Conservation (phyloP, 2,888 invertebrate genomes). For the Cephonodes hylas region DNA sequence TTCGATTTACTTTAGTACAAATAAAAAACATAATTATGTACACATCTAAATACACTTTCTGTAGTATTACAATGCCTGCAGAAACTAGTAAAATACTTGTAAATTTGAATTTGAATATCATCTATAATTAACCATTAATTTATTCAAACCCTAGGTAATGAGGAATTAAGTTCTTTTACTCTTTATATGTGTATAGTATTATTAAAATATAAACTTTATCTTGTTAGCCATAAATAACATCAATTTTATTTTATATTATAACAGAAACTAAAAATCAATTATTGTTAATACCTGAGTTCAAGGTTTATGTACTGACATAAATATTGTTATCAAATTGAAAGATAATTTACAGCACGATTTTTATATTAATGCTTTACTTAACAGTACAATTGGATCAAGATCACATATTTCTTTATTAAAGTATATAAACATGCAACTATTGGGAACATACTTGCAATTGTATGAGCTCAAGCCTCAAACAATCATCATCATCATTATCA, state of each 20-base stretch:
- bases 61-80: background rate
- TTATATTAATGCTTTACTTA: background rate
- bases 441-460: too few species aligned
- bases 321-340: background rate
- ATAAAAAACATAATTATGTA: background rate
- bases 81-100: background rate
- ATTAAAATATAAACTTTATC: background rate
- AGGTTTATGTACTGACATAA: background rate
- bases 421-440: too few species aligned
- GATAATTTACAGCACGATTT: background rate
- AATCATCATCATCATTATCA: too few species aligned
- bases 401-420: too few species aligned
- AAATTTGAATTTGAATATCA: background rate
- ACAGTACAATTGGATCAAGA: background rate
- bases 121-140: background rate
- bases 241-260: background rate
- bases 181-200: too few species aligned
- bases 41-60: background rate
- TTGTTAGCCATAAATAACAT: background rate
- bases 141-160: background rate
- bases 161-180: too few species aligned
- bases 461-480: too few species aligned
- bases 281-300: background rate
- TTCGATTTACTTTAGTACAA: background rate
- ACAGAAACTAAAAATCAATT: conserved; percentile 10